Evolutionary conservation across 2,113 vertebrate genomes (phyloP).

Genomic region (western clawed frog (Xenopus tropicalis)): UCB_Xtro_10.0 CM004450.2:112187501-112188000

Average conservation of each 20-base stretch:
- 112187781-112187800: not conserved
- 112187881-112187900: too few relatives aligned
- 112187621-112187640: not conserved
- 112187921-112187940: too few relatives aligned
- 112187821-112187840: too few relatives aligned
- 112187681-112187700: constrained; percentile 19
- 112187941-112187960: too few relatives aligned
- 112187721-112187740: not conserved
- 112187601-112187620: constrained; percentile 32
- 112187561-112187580: constrained; percentile 59
- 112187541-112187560: constrained; percentile 58
- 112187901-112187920: too few relatives aligned
- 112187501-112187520: constrained; percentile 59
- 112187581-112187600: constrained; percentile 54
- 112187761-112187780: not conserved
- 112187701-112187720: not conserved
- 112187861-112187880: too few relatives aligned
- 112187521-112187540: constrained; percentile 63
- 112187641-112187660: constrained; percentile 10
- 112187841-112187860: too few relatives aligned
- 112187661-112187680: constrained; percentile 7
- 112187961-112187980: too few relatives aligned
- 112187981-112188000: too few relatives aligned
- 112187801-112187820: too few relatives aligned
- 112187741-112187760: not conserved